phyloP scores from a whole-genome alignment of 2,888 invertebrate species.

The Malacosoma neustria region DNA sequence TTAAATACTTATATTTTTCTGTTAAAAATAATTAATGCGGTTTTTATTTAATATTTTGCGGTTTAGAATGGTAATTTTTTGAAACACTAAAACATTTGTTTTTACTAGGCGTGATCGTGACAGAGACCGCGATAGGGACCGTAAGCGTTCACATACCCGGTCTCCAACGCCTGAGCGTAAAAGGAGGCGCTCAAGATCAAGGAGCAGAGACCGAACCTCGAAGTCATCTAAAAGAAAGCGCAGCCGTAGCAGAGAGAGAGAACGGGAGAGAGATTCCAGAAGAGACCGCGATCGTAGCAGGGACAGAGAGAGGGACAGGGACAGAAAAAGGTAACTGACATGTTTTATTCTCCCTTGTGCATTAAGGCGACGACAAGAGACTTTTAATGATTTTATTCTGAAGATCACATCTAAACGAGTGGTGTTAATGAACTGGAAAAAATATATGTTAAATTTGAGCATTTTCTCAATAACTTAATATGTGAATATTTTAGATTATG shows the following conservation, averaged over 20 bases:
- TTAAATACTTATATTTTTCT: too few relatives aligned
- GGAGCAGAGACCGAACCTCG: constrained; percentile 74
- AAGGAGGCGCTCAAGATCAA: constrained; percentile 71
- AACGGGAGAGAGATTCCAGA: constrained; percentile 59
- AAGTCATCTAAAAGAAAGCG: constrained; percentile 78
- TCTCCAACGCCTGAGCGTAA: constrained; percentile 75
- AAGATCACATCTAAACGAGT: too few relatives aligned
- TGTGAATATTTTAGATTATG: too few relatives aligned
- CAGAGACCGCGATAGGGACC: constrained; percentile 55
- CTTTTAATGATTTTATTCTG: too few relatives aligned
- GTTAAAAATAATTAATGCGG: too few relatives aligned
- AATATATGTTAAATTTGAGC: too few relatives aligned
- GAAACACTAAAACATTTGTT: too few relatives aligned
- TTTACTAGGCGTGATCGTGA: constrained; percentile 54
- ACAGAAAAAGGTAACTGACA: constrained; percentile 55
- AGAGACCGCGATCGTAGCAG: constrained; percentile 27
- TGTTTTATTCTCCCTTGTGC: too few relatives aligned
- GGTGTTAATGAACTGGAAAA: too few relatives aligned
- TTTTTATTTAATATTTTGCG: constrained; percentile 2
- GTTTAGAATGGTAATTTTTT: too few relatives aligned
- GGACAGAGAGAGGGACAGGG: constrained; percentile 31
- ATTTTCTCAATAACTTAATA: too few relatives aligned
- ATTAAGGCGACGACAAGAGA: too few relatives aligned
- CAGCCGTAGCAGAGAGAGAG: constrained; percentile 79
- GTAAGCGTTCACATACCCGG: constrained; percentile 76